phyloP scores from a whole-genome alignment of 2,797 vertebrate species.

The Ataeniobius toweri region DNA sequence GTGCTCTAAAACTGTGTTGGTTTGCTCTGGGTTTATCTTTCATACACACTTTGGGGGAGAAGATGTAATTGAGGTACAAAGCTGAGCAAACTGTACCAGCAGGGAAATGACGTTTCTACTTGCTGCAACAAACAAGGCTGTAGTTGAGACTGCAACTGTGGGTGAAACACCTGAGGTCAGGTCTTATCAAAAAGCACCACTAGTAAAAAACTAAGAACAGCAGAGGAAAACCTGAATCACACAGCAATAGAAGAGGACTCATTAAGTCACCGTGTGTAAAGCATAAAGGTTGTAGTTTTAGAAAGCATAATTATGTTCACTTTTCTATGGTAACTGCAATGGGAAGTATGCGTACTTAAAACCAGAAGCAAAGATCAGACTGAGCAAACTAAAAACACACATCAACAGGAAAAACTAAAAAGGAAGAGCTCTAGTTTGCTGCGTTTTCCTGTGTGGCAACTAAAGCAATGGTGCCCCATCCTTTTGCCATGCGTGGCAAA shows the following conservation, averaged over 20 bases:
- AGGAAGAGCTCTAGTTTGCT: not conserved
- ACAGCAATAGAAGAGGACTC: not conserved
- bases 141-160: constrained; percentile 30
- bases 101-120: constrained; percentile 30
- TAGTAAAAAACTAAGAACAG: not conserved
- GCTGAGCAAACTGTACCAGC: constrained; percentile 46
- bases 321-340: not conserved
- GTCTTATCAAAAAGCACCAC: constrained; percentile 17
- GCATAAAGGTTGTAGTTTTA: not conserved
- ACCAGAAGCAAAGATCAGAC: not conserved
- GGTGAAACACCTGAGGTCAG: constrained; percentile 45
- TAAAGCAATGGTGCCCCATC: not conserved
- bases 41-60: constrained; percentile 18
- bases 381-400: not conserved
- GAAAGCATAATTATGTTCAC: not conserved
- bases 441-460: not conserved
- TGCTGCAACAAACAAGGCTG: constrained; percentile 38
- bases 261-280: not conserved
- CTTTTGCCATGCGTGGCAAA: not conserved
- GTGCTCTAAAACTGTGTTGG: constrained; percentile 40
- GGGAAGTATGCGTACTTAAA: not conserved
- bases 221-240: not conserved
- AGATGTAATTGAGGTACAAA: constrained; percentile 28
- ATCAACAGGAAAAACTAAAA: not conserved
- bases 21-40: constrained; percentile 38